These are phyloP conservation scores for Parascotia fuliginaria DNA, from an alignment of 2,888 invertebrate genomes.

Conservation along the genomic window DNA sequence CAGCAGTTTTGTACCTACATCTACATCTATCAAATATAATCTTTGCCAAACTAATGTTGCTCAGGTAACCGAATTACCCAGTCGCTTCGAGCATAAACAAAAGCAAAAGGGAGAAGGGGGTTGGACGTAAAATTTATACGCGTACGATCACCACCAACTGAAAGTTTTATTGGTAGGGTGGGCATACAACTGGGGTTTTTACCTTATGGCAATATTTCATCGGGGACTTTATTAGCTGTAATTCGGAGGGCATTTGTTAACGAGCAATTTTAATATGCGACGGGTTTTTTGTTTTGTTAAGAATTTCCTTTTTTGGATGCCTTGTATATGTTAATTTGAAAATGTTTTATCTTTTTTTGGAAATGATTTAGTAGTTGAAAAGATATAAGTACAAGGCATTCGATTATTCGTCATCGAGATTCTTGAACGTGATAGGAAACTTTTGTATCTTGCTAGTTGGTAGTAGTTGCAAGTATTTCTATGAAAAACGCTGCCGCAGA, in stretches of 20 bases:
- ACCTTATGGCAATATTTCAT: slow-evolving; percentile 73
- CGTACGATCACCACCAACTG: slow-evolving; percentile 55
- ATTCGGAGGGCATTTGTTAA: slow-evolving; percentile 70
- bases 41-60: slow-evolving; percentile 45
- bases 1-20: neutral
- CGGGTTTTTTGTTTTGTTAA: slow-evolving; percentile 38
- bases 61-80: slow-evolving; percentile 68
- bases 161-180: slow-evolving; percentile 74
- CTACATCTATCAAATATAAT: slow-evolving; percentile 36
- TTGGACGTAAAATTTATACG: slow-evolving; percentile 71
- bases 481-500: no score
- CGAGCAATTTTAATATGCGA: slow-evolving; percentile 57
- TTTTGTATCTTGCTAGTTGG: no score
- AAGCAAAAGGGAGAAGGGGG: slow-evolving; percentile 52
- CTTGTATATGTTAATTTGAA: slow-evolving; percentile 26
- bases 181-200: slow-evolving; percentile 66
- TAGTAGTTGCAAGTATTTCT: no score
- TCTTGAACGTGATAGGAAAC: neutral
- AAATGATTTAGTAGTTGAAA: slow-evolving; percentile 20
- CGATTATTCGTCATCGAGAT: neutral
- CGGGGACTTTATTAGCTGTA: slow-evolving; percentile 74
- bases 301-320: slow-evolving; percentile 33
- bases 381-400: neutral
- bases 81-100: slow-evolving; percentile 61
- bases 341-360: slow-evolving; percentile 25